Conservation (phyloP, 2,113 vertebrate genomes). For the Rhizomys pruinosus region DNA sequence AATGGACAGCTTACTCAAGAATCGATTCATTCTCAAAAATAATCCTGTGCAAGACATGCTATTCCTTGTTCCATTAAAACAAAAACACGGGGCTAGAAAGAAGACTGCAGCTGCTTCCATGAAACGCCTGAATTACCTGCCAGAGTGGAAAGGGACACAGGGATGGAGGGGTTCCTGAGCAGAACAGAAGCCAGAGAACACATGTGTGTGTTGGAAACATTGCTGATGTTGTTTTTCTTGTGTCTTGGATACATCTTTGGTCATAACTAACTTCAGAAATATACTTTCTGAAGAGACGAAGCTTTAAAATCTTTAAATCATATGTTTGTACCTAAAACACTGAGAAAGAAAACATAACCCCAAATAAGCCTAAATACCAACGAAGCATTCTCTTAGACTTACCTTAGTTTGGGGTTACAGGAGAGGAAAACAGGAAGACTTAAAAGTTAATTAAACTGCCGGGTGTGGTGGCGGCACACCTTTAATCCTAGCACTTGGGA, state of each 20-base stretch:
- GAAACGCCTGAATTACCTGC: too few species aligned
- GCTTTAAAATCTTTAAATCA: constrained; percentile 7
- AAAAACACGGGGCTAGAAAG: background rate
- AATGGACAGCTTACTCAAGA: background rate
- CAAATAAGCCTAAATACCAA: background rate
- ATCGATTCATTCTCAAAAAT: background rate
- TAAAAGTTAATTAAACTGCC: background rate
- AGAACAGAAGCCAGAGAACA: background rate
- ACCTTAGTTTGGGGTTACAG: background rate
- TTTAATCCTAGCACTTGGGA: too few species aligned
- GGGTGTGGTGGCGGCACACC: too few species aligned
- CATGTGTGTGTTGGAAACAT: background rate
- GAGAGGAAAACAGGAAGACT: background rate
- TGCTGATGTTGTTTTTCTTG: background rate
- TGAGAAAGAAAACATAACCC: background rate
- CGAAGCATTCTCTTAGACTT: background rate
- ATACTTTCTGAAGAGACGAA: constrained; percentile 16
- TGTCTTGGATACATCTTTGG: background rate
- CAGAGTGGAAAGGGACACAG: background rate
- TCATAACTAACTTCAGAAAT: background rate
- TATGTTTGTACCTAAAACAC: constrained; percentile 8
- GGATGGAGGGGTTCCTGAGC: accelerated
- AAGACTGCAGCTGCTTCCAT: background rate
- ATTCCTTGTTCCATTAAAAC: background rate
- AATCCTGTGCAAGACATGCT: background rate